Conservation (phyloP, 37 sponge, comb jelly and placozoan genomes). For the Haliclona indistincta region DNA sequence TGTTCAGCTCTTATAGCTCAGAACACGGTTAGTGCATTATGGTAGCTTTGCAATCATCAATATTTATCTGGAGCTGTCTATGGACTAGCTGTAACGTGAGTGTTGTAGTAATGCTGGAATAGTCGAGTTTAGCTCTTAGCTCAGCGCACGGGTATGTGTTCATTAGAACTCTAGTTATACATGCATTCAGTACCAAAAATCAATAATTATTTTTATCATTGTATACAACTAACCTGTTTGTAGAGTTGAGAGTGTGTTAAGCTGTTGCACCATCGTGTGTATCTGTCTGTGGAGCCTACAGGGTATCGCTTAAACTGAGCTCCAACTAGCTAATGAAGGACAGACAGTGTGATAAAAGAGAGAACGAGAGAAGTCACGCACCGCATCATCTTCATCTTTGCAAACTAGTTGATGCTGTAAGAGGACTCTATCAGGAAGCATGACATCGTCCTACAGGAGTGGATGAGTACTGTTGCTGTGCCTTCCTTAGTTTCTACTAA, state of each 20-base stretch:
- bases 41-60: too few species aligned
- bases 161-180: too few species aligned
- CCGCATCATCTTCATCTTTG: slow-evolving; percentile 22
- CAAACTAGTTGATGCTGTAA: slow-evolving; percentile 51
- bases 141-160: too few species aligned
- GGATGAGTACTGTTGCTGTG: neutral
- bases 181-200: neutral
- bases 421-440: slow-evolving; percentile 58
- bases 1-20: too few species aligned
- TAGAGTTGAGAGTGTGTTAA: slow-evolving; percentile 63
- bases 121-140: too few species aligned
- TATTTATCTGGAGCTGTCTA: too few species aligned
- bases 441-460: slow-evolving; percentile 79
- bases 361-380: neutral
- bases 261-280: slow-evolving; percentile 76
- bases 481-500: neutral
- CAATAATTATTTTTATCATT: neutral
- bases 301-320: slow-evolving; percentile 63
- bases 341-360: neutral
- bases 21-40: too few species aligned
- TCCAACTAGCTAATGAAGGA: slow-evolving; percentile 60
- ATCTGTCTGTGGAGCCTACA: slow-evolving; percentile 72
- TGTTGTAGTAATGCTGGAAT: too few species aligned
- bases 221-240: slow-evolving; percentile 56
- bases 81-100: too few species aligned